Conservation (phyloP, 2,797 vertebrate species). For the Cyclura pinguis region DNA sequence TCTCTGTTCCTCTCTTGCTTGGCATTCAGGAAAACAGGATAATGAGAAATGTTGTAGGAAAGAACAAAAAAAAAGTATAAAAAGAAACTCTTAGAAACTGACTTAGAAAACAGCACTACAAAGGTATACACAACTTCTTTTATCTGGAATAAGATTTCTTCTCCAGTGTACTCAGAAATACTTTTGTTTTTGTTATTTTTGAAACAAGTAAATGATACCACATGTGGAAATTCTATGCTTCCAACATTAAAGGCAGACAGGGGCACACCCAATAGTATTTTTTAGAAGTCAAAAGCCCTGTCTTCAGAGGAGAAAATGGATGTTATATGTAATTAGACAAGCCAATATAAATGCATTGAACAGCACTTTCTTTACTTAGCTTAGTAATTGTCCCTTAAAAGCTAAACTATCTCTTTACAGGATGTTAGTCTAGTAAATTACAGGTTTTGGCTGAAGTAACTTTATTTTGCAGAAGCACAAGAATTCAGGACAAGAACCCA, state of each 20-base stretch:
- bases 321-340: conserved; percentile 54
- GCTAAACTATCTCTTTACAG: conserved; percentile 56
- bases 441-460: conserved; percentile 42
- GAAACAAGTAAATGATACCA: conserved; percentile 43
- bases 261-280: not conserved
- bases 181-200: conserved; percentile 2
- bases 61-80: not conserved
- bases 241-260: conserved; percentile 40
- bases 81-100: not conserved
- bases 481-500: conserved; percentile 29
- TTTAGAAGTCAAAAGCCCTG: conserved; percentile 34
- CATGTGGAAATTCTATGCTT: conserved; percentile 39
- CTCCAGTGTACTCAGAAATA: not conserved
- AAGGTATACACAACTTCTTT: conserved; percentile 15
- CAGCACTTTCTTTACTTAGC: conserved; percentile 32
- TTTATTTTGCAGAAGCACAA: conserved; percentile 34
- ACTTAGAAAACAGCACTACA: not conserved
- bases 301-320: conserved; percentile 26
- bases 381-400: conserved; percentile 59
- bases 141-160: not conserved
- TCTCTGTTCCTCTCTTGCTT: not conserved
- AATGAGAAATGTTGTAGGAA: not conserved
- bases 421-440: conserved; percentile 69
- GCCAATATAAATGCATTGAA: conserved; percentile 43
- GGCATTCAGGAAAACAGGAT: not conserved